phyloP scores from a whole-genome alignment of 1,140 invertebrate genomes.

The Saccostrea cuccullata region DNA sequence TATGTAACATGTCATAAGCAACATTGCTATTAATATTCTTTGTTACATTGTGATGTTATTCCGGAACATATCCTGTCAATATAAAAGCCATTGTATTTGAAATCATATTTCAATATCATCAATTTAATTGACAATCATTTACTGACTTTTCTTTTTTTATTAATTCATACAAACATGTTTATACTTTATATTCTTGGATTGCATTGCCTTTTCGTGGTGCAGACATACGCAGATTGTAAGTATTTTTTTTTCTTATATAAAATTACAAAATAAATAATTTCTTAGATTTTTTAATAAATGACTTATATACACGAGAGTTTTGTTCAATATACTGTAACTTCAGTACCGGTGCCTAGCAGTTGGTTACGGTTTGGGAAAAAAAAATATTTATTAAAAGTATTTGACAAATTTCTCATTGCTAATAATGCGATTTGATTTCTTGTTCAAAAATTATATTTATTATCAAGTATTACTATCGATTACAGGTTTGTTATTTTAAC shows the following conservation, averaged over 20 bases:
- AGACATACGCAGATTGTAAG: neutral
- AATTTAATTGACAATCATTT: neutral
- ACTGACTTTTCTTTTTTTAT: neutral
- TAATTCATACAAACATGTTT: neutral
- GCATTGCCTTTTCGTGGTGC: neutral
- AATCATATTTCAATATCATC: neutral
- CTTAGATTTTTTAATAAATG: too few species aligned
- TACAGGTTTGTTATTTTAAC: too few species aligned
- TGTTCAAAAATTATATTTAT: too few species aligned
- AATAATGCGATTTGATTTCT: too few species aligned
- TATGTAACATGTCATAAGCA: too few species aligned
- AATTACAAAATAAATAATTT: neutral
- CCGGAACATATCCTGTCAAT: neutral
- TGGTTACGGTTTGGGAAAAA: too few species aligned
- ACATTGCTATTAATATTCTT: neutral
- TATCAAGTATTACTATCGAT: too few species aligned
- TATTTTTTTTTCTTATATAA: neutral
- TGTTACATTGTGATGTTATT: neutral
- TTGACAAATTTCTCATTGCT: too few species aligned
- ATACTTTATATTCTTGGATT: neutral
- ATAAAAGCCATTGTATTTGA: neutral
- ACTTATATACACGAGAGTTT: too few species aligned
- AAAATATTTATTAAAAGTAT: too few species aligned
- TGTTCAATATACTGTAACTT: too few species aligned
- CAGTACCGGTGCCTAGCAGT: too few species aligned